These are phyloP conservation scores for Megaceryle maxima DNA, from an alignment of 2,113 vertebrate genomes.

Conservation along the genomic window DNA sequence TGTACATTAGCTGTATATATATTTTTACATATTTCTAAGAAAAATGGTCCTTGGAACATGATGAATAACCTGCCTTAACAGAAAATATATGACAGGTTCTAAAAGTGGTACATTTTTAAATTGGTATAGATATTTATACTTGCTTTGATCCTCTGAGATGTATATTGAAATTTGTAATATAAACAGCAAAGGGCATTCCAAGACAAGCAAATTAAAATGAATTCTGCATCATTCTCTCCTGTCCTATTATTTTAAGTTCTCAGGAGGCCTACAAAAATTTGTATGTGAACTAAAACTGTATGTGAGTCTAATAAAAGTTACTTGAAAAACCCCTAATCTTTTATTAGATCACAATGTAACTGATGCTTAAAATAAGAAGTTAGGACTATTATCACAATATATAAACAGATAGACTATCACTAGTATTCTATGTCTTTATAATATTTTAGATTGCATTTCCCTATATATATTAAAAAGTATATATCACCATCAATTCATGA, in stretches of 20 bases:
- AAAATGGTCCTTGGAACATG: constrained; percentile 47
- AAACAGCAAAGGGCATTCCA: constrained; percentile 62
- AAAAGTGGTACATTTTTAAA: constrained; percentile 57
- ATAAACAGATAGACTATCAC: neutral
- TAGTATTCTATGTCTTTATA: neutral
- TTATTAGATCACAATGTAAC: constrained; percentile 36
- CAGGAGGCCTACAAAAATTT: constrained; percentile 53
- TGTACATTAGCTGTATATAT: constrained; percentile 9
- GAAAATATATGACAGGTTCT: constrained; percentile 50
- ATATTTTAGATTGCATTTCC: neutral
- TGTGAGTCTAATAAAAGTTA: constrained; percentile 28
- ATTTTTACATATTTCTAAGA: constrained; percentile 52
- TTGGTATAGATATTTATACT: constrained; percentile 57
- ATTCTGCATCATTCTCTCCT: constrained; percentile 59
- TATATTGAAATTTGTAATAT: constrained; percentile 51
- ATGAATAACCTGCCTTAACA: constrained; percentile 39
- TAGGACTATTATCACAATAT: constrained; percentile 13
- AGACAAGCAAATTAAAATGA: constrained; percentile 70
- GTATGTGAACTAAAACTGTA: constrained; percentile 44
- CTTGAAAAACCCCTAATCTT: constrained; percentile 34
- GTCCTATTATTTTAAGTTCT: constrained; percentile 51
- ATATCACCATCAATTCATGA: neutral
- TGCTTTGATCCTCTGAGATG: constrained; percentile 60
- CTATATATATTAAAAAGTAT: neutral
- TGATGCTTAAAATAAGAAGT: constrained; percentile 21